Evolutionary conservation across 1,140 invertebrate genomes (phyloP), one percentile per base, ranked within the genome.

Genomic region (Xylocopa sonorina): DNA sequence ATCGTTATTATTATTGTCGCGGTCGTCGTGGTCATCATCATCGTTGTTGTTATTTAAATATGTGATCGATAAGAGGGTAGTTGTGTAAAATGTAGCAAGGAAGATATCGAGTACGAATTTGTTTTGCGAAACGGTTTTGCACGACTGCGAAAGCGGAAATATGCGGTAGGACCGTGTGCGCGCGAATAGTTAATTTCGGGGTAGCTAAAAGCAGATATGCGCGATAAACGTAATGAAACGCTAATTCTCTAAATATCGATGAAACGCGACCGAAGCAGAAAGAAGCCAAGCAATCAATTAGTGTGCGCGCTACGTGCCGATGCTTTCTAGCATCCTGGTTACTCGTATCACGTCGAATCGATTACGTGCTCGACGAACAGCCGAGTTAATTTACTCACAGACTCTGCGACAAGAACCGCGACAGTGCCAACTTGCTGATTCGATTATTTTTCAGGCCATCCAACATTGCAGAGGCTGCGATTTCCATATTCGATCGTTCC

Each of bases 391-490:
- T 78, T 94, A 95, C 95, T 96, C 93, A 96, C 95, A 96, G 93
- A 92, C 95, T 96, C 88, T 96, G 95, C 24, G 95, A 96, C 55
- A 96, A 93, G 91, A 96, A 96, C 88, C 94, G 94, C 83, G 95
- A 96, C 48, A 96, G 92, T 66, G 95, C 95, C 85, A 96, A 92
- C 91, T 95, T 95, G 78, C 95, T 94, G 84, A 96, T 95, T 85
- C 95, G 95, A 93, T 95, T 95, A 89, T 95, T 95, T 89, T 95
- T 95, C 84, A 96, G 94, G 74, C 95, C 95, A 89, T 96, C 95
- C 88, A 96, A 94, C 93, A 96, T 95, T 83, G 92, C 95, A 91
- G 88, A 94, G 93, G 80, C 94, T 81, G 94, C 93, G 90, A 94
- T 92, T 86, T 93, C 92, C 91, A 92, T 92, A 78, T 87, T 89